A percentile compares a stretch with the other conserved stretches of the same genome.
Conservation (phyloP, 1,140 invertebrate genomes). For the Pogonognathellus flavescens region DNA sequence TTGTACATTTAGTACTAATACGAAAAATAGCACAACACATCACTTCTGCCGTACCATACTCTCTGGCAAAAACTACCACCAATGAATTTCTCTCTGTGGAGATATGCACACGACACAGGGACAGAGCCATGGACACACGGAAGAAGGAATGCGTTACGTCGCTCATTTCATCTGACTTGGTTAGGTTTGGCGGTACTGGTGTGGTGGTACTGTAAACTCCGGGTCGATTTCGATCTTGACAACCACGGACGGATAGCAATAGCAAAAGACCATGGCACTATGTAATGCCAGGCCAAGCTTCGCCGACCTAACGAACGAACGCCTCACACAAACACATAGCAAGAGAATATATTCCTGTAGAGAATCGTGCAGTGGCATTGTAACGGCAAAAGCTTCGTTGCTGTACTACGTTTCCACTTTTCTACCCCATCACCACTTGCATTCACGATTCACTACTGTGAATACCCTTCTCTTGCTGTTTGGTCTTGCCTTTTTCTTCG, state of each 20-base stretch:
- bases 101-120: neutral
- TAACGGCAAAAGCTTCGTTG: neutral
- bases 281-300: neutral
- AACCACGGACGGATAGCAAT: constrained; percentile 20
- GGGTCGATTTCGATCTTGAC: constrained; percentile 52
- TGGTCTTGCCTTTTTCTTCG: no score
- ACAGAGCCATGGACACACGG: constrained; percentile 20
- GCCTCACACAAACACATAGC: neutral
- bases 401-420: neutral
- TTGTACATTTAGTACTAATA: neutral
- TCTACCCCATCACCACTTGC: constrained; percentile 22
- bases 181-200: neutral
- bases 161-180: constrained; percentile 29
- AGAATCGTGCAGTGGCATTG: neutral
- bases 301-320: neutral
- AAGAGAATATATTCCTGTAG: neutral
- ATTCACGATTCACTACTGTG: neutral
- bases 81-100: neutral
- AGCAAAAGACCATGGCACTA: no score
- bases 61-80: neutral
- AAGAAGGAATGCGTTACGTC: constrained; percentile 39
- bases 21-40: neutral
- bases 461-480: no score
- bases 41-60: neutral
- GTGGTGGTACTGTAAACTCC: neutral